Percentiles rank a stretch among this genome's conserved stretches.
These are phyloP conservation scores for Scylla paramamosain DNA, from an alignment of 1,140 invertebrate genomes.

Conservation along the genomic window DNA sequence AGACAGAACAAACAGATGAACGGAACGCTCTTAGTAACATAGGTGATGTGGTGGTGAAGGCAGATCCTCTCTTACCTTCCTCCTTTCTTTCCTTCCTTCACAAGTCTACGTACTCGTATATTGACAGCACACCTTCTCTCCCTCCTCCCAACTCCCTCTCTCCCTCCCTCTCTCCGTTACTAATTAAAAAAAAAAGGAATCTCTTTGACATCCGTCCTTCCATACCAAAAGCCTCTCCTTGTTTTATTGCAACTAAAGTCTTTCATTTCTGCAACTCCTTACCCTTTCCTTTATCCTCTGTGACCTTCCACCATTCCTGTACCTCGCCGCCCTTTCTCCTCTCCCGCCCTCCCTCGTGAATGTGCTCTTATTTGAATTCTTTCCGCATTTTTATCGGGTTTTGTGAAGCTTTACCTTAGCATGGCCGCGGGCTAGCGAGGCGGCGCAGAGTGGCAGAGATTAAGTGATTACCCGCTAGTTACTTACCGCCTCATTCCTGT, in stretches of 20 bases:
- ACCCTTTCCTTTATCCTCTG: too few species aligned
- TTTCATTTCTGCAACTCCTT: too few species aligned
- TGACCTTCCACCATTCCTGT: neutral
- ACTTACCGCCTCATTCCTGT: too few species aligned
- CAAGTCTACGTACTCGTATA: neutral
- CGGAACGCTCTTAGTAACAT: neutral
- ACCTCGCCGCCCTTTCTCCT: neutral
- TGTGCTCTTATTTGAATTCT: conserved; percentile 14
- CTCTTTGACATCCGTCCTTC: too few species aligned
- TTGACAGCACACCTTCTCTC: neutral
- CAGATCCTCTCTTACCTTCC: neutral
- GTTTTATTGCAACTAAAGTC: too few species aligned
- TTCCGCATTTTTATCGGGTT: neutral
- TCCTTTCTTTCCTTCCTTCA: neutral
- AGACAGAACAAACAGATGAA: too few species aligned
- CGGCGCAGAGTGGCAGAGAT: neutral
- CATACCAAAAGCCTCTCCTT: too few species aligned
- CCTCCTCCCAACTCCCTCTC: neutral
- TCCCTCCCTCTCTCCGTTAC: neutral
- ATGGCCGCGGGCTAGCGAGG: neutral
- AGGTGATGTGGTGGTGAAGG: neutral
- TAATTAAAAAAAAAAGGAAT: neutral
- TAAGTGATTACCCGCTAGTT: neutral
- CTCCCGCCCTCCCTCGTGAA: neutral
- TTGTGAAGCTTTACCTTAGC: neutral